Conservation (phyloP, 2,113 vertebrate species). For the Gavialis gangeticus region DNA sequence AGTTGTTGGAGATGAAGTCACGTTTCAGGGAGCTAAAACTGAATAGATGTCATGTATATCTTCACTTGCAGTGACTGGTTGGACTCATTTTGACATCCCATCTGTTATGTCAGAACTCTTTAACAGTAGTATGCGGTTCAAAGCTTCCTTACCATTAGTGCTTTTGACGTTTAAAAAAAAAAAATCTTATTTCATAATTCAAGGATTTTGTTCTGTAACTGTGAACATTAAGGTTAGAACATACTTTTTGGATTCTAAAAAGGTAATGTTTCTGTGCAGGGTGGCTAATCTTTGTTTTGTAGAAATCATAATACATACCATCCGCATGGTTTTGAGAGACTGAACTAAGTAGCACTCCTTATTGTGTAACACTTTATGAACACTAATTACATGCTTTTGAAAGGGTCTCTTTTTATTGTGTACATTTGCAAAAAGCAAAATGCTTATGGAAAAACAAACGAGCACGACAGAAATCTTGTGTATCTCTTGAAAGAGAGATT, state of each 20-base stretch:
- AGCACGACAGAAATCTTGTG: neutral
- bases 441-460: neutral
- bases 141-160: neutral
- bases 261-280: neutral
- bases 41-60: conserved; percentile 41
- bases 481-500: neutral
- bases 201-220: neutral
- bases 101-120: conserved; percentile 72
- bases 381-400: neutral
- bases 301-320: neutral
- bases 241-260: neutral
- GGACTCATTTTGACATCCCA: conserved; percentile 60
- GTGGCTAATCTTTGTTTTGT: neutral
- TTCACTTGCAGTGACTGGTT: conserved; percentile 39
- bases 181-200: neutral
- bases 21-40: conserved; percentile 57
- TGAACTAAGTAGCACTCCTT: neutral
- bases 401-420: neutral
- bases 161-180: conserved; percentile 28
- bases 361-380: neutral
- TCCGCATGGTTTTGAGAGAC: neutral
- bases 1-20: conserved; percentile 43
- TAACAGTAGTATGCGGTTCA: conserved; percentile 36
- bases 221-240: conserved; percentile 4
- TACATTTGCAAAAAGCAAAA: neutral